Evolutionary conservation across 2,888 invertebrate species (phyloP), one percentile per base, ranked within the genome.

Genomic region (Scaptomyza cyrtandrae): DNA sequence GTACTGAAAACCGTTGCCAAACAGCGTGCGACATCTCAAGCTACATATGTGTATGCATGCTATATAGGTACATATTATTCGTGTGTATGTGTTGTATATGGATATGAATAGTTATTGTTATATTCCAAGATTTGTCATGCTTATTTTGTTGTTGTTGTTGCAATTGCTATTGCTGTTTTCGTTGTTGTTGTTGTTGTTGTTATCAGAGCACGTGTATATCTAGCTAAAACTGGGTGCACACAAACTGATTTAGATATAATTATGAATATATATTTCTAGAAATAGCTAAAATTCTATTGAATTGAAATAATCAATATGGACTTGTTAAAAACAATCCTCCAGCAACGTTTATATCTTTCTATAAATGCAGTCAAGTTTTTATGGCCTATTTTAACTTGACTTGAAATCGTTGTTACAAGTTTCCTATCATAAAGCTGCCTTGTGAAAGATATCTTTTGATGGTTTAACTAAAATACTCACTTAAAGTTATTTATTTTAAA

Each of bases 21-120:
- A 56, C 64, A 80, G 86, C 63, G 68, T 50, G 72, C 63, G 73
- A 62, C 81, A 84, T 79, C 88, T 71, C 39, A 19, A 39, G 50
- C 61, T 31, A 14, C 39, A 31, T 43, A 14, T 43, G 19, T 52
- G 37, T 33, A 19, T 24, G 24, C 2, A 3, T 24, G 24, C 24
- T 19, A 41, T 31, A 11, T 46, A 27, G 24, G 16, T 37, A 29
- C 5, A 7, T 29, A 10, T 45, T 41, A 45, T 55, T 31, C 24
- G 41, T 16, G 14, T n/a, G 14, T 16, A 19, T n/a, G 14, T 33
- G 37, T 1, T 56, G 41, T 50, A 74, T 33, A 31, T 57, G 53
- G 53, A 61, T 6, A 35, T 37, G 1, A 39, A 45, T 69, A 44
- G 56, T 53, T 57, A 62, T 64, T 59, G 45, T 61, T 66, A 72